phyloP scores from a whole-genome alignment of 2,797 vertebrate species.

The Apodemus agrarius region DNA sequence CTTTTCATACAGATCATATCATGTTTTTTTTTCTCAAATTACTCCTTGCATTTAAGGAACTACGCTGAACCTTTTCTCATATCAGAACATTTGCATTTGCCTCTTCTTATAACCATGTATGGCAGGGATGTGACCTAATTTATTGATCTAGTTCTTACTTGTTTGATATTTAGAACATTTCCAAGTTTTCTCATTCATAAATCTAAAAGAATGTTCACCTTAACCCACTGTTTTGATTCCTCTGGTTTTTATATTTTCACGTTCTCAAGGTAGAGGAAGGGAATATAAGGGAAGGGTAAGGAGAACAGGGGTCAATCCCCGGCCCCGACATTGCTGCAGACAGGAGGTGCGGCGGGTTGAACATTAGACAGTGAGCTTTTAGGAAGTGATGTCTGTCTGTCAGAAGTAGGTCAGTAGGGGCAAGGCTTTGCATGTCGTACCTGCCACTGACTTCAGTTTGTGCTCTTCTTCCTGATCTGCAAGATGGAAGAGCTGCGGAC shows the following conservation, averaged over 20 bases:
- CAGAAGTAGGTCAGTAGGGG: not conserved
- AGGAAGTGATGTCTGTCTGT: not conserved
- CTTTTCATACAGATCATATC: not conserved
- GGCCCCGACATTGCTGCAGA: not conserved
- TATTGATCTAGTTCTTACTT: conserved; percentile 1
- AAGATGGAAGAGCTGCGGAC: not conserved
- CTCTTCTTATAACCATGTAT: not conserved
- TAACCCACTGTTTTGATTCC: not conserved
- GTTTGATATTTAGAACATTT: not conserved
- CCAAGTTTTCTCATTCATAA: conserved; percentile 37
- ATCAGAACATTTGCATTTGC: not conserved
- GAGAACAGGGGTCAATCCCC: not conserved
- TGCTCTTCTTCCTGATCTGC: not conserved
- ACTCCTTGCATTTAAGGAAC: not conserved
- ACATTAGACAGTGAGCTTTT: not conserved
- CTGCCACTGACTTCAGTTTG: not conserved
- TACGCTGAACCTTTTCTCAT: not conserved
- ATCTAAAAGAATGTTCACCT: not conserved
- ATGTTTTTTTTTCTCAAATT: conserved; percentile 5
- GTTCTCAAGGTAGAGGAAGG: not conserved
- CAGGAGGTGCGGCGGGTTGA: not conserved
- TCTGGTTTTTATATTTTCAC: not conserved
- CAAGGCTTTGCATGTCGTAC: not conserved
- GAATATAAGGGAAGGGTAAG: not conserved
- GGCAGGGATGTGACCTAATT: not conserved